Percentiles rank a stretch among this genome's conserved stretches.
These are phyloP conservation scores for Andrena flavipes DNA, from an alignment of 2,888 invertebrate genomes.

Conservation along the genomic window DNA sequence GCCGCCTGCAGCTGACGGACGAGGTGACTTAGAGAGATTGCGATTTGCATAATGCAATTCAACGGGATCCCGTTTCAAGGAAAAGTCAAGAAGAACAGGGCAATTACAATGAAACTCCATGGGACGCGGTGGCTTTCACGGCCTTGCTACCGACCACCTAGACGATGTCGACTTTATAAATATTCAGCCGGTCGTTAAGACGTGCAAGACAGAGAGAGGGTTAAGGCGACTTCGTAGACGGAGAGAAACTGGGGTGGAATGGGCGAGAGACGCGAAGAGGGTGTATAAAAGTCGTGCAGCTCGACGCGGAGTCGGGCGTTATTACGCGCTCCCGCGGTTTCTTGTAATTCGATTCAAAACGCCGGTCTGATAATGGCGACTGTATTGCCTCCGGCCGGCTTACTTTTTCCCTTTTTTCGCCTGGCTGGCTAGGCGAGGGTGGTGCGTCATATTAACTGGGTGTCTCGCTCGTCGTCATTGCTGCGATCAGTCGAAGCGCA, in stretches of 20 bases:
- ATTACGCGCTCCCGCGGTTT: slow-evolving; percentile 68
- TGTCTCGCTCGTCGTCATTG: no score
- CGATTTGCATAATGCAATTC: slow-evolving; percentile 84
- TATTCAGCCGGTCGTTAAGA: slow-evolving; percentile 82
- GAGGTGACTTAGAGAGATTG: slow-evolving; percentile 82
- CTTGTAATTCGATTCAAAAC: slow-evolving; percentile 78
- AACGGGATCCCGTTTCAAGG: slow-evolving; percentile 81
- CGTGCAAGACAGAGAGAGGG: slow-evolving; percentile 40
- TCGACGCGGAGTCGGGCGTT: slow-evolving; percentile 67
- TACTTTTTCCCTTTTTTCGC: not conserved
- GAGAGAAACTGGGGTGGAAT: slow-evolving; percentile 13
- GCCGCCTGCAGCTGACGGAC: slow-evolving; percentile 66
- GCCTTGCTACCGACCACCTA: slow-evolving; percentile 76
- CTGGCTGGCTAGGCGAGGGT: not conserved
- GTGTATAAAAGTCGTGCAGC: slow-evolving; percentile 73
- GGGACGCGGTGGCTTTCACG: slow-evolving; percentile 79
- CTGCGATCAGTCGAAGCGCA: no score
- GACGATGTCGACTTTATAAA: slow-evolving; percentile 82
- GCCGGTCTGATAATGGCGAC: slow-evolving; percentile 57
- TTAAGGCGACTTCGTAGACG: slow-evolving; percentile 10
- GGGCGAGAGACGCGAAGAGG: slow-evolving; percentile 58
- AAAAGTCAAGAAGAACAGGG: slow-evolving; percentile 84
- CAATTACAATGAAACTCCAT: slow-evolving; percentile 84
- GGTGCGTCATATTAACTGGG: not conserved
- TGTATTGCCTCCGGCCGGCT: slow-evolving; percentile 21